A percentile compares a stretch with the other conserved stretches of the same genome.
phyloP scores from a whole-genome alignment of 2,888 invertebrate species.

The Loripinus fragilis region DNA sequence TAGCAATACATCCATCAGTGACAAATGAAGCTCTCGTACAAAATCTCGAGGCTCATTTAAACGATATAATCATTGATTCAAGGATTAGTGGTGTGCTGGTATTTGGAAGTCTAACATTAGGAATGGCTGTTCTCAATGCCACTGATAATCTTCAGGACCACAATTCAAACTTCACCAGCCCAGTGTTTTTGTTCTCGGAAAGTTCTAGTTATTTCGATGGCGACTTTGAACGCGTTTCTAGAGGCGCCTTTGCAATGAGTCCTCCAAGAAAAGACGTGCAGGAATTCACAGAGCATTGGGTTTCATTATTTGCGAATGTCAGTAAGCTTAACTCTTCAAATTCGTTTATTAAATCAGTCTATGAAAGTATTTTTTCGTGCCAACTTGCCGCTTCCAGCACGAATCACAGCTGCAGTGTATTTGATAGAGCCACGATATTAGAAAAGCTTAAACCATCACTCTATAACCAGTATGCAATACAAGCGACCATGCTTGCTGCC shows the following conservation, averaged over 20 bases:
- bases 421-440: neutral
- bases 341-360: conserved; percentile 33
- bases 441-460: conserved; percentile 16
- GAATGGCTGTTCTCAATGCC: conserved; percentile 20
- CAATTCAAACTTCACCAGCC: conserved; percentile 9
- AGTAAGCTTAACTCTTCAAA: conserved; percentile 16
- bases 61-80: neutral
- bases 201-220: conserved; percentile 34
- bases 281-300: conserved; percentile 31
- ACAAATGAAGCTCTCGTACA: neutral
- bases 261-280: conserved; percentile 36
- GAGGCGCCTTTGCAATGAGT: conserved; percentile 50
- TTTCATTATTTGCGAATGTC: neutral
- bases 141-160: conserved; percentile 27
- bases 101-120: conserved; percentile 37
- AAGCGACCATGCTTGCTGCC: conserved; percentile 17
- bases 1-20: conserved; percentile 13
- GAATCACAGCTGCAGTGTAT: conserved; percentile 18
- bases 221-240: conserved; percentile 27
- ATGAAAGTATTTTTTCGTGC: conserved; percentile 31
- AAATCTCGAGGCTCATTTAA: neutral
- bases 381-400: neutral
- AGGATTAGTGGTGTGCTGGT: conserved; percentile 41
- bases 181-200: conserved; percentile 50
- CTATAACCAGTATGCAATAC: conserved; percentile 36